Base-by-base conservation (phyloP, 2,797 vertebrate genomes). In the Brachymystax lenok region DNA sequence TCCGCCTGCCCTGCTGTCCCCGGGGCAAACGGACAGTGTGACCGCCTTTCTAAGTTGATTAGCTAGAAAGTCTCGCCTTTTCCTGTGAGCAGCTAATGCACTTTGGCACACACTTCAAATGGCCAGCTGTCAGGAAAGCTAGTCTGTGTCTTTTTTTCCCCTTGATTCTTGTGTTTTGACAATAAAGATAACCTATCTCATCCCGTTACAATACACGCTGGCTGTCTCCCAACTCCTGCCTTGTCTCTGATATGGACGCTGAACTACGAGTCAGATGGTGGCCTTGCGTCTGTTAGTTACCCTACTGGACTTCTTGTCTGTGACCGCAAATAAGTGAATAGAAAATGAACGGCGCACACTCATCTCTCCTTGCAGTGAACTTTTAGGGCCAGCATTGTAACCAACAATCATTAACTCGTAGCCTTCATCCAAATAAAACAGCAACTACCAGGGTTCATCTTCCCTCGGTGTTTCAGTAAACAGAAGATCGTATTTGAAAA, bases 131-230 rank as follows among this genome's bases (percentile, higher is more conserved):
- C 92, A 92, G 93, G 92, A 93, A 94, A 90, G 88, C 92, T 93
- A 95, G 94, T 94, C 94, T 91, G 84, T 84, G 81, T 81, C 89
- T 87, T 84, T 87, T 87, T 77, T 51, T 75, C 91, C 90, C 84
- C 88, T 93, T 94, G 93, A 95, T 93, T 95, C 93, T 91, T 90
- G 82, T 94, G 92, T 95, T 95, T 94, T 94, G 91, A 95, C 93
- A 95, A 94, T 94, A 95, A 94, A 93, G 94, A 95, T 95, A 95
- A 80, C 83, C 82, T 94, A 95, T 95, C 94, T 80, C 91, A 89
- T 93, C 91, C 88, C 89, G 89, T 90, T 91, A 90, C 40, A 46
- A 46, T 61, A n/a, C 91, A 92, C 86, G 88, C 88, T 83, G 89
- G 80, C 89, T 74, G 87, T 89, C 92, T 93, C 91, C 90, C 78